phyloP scores from a whole-genome alignment of 2,113 vertebrate species.

The Furnarius figulus region DNA sequence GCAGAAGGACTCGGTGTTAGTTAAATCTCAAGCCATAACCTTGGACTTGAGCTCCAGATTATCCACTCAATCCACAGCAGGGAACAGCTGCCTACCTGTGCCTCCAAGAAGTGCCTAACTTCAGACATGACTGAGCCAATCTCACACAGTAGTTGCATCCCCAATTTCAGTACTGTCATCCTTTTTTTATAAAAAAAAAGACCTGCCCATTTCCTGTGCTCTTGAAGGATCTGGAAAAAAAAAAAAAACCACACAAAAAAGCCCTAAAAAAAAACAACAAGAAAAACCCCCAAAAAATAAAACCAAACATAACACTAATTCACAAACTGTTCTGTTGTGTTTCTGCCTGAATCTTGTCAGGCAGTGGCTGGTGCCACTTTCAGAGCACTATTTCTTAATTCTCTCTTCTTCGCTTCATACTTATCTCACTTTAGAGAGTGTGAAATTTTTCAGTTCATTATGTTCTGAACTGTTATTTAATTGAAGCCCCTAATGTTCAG shows the following conservation, averaged over 20 bases:
- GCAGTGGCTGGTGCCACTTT: slow-evolving; percentile 10
- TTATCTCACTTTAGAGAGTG: slow-evolving; percentile 67
- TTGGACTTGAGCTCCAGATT: not conserved
- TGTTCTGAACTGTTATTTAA: slow-evolving; percentile 72
- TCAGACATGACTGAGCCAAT: not conserved
- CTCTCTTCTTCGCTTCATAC: slow-evolving; percentile 56
- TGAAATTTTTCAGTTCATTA: slow-evolving; percentile 75
- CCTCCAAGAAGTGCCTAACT: not conserved
- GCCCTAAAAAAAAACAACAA: not conserved
- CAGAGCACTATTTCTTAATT: slow-evolving; percentile 56
- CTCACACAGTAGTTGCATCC: not conserved
- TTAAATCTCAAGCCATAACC: not conserved
- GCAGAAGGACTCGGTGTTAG: not conserved
- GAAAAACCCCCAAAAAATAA: too few species aligned
- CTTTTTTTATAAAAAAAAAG: not conserved
- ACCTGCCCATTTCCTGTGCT: not conserved
- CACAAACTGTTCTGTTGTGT: not conserved
- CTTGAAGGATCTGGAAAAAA: not conserved
- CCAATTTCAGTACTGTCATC: not conserved
- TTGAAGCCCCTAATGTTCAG: slow-evolving; percentile 65
- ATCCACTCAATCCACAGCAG: not conserved
- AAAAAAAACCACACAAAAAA: not conserved
- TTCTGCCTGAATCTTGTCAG: slow-evolving; percentile 29
- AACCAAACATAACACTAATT: not conserved
- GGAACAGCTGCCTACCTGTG: not conserved